Base-by-base conservation (phyloP, 2,797 vertebrate species). In the Echiichthys vipera region DNA sequence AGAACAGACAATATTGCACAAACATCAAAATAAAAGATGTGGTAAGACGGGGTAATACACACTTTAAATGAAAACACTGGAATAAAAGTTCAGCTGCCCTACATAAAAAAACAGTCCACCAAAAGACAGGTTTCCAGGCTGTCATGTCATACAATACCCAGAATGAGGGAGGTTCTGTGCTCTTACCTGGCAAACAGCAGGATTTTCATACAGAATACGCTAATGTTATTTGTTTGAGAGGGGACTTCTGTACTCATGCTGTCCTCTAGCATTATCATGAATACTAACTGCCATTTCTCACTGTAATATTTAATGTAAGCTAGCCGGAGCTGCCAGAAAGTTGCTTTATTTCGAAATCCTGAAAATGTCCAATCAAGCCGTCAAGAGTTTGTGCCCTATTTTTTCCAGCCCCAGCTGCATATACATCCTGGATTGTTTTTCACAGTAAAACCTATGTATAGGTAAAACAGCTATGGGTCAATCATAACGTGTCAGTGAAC, bases 41-140 rank as follows among this genome's bases (percentile, higher is more conserved):
- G 27, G n/a, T 32, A 0, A 7, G 18, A 43, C 10, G 4, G 20
- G 9, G 0, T 42, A 22, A 30, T 1, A 2, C n/a, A 25, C 8
- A 30, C 12, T 20, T 22, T 1, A 15, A 64, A 37, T 50, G 17
- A n/a, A 25, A 18, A 18, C 11, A n/a, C 5, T 46, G 9, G 2
- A 43, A 30, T 22, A 22, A 46, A 30, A 11, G 24, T 27, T 42
- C 2, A 47, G 15, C 5, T 5, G 13, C 45, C 56, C 10, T 10
- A 15, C n/a, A 45, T 43, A 12, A 11, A 15, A 64, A 47, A 15
- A 27, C 14, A 56, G 37, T 5, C 36, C 27, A 25, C 37, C 22
- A 56, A 37, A 9, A 24, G 20, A 20, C 29, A 30, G 6, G 20
- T 36, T 37, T 24, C 34, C 15, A 11, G 9, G 34, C 22, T 34